Evolutionary conservation across 2,113 vertebrate species (phyloP), one percentile per base, ranked within the genome.

Genomic region (Triplophysa siluroides): DNA sequence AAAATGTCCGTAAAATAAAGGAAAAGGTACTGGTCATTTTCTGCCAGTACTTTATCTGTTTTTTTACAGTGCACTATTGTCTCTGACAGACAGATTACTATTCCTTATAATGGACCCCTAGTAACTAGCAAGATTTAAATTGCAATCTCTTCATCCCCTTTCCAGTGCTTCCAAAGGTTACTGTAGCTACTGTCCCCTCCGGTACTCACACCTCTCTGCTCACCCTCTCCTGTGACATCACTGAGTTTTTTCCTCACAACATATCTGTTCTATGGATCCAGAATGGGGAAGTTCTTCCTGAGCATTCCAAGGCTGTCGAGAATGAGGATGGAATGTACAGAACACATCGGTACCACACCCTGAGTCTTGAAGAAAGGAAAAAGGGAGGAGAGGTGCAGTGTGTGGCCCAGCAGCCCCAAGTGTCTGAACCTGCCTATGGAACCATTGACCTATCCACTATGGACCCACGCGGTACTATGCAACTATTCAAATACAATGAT

Each of bases 191-290:
- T 0, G 29, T 93, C 29, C 79, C 87, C 0, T 54, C 86, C 0
- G 1, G n/a, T 4, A 85, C 91, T 8, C 78, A 47, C 23, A 70
- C 83, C 26, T 58, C 54, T 47, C 90, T 91, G 4, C 84, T 93
- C 19, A 93, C 91, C 18, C 87, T 94, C 50, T 89, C 78, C 85
- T 94, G 93, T n/a, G 91, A 94, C 4, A 33, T 94, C 80, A 90
- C 88, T 7, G 88, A 83, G 61, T 93, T 93, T 83, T 93, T 87
- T 86, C 92, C 93, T 0, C 83, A 92, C 41, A 83, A 91, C 3
- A 12, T 92, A 47, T 87, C 90, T 0, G 85, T 94, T 73, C 83
- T 82, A 58, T 94, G 92, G 92, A 75, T 90, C 65, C 91, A 91
- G 76, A 93, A 93, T 43, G 88, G 88, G 63, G 86, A 88, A 0